These are phyloP conservation scores for Bujurquina vittata DNA, from an alignment of 2,113 vertebrate genomes.

Conservation along the genomic window DNA sequence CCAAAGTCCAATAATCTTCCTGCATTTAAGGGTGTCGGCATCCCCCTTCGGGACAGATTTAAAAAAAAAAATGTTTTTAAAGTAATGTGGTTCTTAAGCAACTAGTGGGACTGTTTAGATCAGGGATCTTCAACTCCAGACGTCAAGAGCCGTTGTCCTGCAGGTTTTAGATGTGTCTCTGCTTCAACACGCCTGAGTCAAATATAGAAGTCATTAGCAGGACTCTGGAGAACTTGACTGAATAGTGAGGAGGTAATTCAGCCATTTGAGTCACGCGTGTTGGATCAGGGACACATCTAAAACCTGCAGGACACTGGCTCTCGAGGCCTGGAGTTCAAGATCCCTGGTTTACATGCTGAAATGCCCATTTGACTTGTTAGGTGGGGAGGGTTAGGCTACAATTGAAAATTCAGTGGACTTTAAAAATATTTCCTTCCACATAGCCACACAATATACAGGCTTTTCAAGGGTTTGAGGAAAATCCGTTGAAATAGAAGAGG, in stretches of 20 bases:
- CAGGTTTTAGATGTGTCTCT: no score
- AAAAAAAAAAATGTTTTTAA: no score
- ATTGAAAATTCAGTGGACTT: not conserved
- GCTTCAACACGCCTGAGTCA: no score
- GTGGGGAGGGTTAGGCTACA: not conserved
- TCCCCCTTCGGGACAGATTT: not conserved
- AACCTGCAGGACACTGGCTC: no score
- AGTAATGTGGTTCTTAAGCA: not conserved
- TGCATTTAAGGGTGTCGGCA: not conserved
- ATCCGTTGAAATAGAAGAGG: not conserved
- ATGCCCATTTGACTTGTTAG: not conserved
- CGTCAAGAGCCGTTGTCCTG: no score
- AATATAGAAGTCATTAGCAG: no score
- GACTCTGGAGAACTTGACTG: no score
- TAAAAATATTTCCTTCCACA: slow-evolving; percentile 1
- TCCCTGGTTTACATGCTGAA: not conserved
- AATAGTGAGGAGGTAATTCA: no score
- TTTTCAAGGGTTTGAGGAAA: not conserved
- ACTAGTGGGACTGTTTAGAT: not conserved
- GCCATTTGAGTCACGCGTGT: no score
- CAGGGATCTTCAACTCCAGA: no score
- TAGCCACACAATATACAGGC: not conserved
- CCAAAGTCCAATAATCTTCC: not conserved
- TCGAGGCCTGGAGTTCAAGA: no score
- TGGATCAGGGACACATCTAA: no score